Percentiles rank a stretch among this genome's conserved stretches.
phyloP scores from a whole-genome alignment of 2,113 vertebrate genomes.

The Melospiza georgiana region DNA sequence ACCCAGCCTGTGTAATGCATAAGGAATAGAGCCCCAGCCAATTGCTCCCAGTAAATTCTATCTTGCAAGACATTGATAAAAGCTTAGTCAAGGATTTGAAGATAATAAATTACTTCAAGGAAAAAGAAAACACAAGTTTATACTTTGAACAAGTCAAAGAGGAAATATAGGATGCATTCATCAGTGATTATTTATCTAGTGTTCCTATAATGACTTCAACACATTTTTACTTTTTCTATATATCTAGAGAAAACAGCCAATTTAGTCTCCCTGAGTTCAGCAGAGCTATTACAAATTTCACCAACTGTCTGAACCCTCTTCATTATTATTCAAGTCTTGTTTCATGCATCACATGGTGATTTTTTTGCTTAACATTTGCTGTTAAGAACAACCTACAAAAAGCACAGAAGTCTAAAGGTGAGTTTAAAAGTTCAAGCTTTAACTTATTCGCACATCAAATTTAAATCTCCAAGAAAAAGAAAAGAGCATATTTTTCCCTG shows the following conservation, averaged over 20 bases:
- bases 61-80: not conserved
- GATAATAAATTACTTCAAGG: not conserved
- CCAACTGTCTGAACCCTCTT: not conserved
- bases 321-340: not conserved
- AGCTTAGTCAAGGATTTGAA: not conserved
- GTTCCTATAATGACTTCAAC: not conserved
- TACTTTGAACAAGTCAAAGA: not conserved
- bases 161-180: not conserved
- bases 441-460: not conserved
- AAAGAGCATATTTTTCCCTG: not conserved
- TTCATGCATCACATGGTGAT: not conserved
- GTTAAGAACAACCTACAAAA: not conserved
- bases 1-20: not conserved
- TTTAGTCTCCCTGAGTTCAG: not conserved
- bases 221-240: not conserved
- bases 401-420: not conserved
- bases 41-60: not conserved
- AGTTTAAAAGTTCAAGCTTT: not conserved
- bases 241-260: not conserved
- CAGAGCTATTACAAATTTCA: not conserved
- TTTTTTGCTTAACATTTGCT: not conserved
- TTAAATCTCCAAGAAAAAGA: not conserved
- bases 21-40: not conserved
- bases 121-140: not conserved
- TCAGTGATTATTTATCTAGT: not conserved